These are phyloP conservation scores for Gephyroberyx darwinii DNA, from an alignment of 2,797 vertebrate genomes.

Conservation along the genomic window DNA sequence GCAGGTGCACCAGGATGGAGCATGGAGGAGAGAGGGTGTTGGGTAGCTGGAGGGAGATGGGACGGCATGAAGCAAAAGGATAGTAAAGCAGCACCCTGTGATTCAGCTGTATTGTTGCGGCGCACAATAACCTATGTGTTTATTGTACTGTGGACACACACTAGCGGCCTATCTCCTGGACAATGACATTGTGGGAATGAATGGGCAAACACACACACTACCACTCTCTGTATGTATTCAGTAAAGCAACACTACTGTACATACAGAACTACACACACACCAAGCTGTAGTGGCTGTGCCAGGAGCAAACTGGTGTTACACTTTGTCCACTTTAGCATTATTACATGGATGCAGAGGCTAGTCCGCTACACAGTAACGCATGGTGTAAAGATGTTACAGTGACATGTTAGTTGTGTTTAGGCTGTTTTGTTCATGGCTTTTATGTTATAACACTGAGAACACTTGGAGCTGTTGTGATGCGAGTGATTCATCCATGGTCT, in stretches of 20 bases:
- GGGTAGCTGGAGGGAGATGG: slow-evolving; percentile 64
- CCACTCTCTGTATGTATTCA: slow-evolving; percentile 55
- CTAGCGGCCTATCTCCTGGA: slow-evolving; percentile 71
- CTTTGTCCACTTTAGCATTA: neutral
- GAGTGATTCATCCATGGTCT: neutral
- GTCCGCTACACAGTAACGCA: neutral
- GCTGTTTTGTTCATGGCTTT: neutral
- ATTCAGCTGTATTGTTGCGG: slow-evolving; percentile 66
- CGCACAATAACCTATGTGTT: slow-evolving; percentile 79
- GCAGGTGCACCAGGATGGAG: slow-evolving; percentile 61
- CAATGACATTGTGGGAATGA: slow-evolving; percentile 75
- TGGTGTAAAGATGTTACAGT: neutral
- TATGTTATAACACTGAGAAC: neutral
- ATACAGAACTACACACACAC: slow-evolving; percentile 21
- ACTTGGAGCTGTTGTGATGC: neutral
- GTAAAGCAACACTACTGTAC: slow-evolving; percentile 37
- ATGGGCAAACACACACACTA: slow-evolving; percentile 59
- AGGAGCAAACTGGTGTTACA: slow-evolving; percentile 47
- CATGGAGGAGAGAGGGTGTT: slow-evolving; percentile 31
- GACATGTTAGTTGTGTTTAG: neutral
- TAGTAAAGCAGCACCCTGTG: slow-evolving; percentile 44
- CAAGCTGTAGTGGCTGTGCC: slow-evolving; percentile 37
- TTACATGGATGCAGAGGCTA: neutral
- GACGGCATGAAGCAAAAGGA: slow-evolving; percentile 66
- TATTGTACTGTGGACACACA: slow-evolving; percentile 76